Evolutionary conservation across 92 coral and sea anemone species (phyloP), one percentile per base, ranked within the genome.

Genomic region (Zoanthus solanderi): DNA sequence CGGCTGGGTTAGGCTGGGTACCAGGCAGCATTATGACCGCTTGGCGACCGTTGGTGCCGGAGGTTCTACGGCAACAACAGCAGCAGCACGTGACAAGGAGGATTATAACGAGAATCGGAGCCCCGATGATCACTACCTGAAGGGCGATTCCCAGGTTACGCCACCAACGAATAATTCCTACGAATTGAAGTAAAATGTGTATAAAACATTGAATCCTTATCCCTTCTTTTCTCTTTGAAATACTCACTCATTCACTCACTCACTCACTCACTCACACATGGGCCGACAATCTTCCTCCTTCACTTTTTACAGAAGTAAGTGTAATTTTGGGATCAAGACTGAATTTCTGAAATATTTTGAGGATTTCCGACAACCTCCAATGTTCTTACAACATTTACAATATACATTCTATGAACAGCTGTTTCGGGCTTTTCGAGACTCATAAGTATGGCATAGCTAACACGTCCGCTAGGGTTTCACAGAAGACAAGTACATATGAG

Each of bases 151-250:
- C 17, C 83, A 84, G 47, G 7, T 84, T 76, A 18, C 77, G 73
- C 89, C 92, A 91, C 89, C 87, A 91, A 13, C 72, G 83, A 29
- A 91, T 72, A 34, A 88, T 37, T 9, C 94, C 94, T 91, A 57
- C 30, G 45, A 47, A 76, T 5, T 14, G 37, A 11, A 9, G 16
- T 76, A 10, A 71, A 71, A 14, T 17, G 54, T 31, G 23, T 16
- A 9, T 4, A 29, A 5, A 9, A 77, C 1, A 11, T 46, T 4
- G 34, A 44, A 46, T 66, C 72, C 1, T 66, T 66, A 28, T 32
- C 5, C 48, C 30, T 15, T 71, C 10, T 46, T 5, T 30, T 67
- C 18, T 0, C 73, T 7, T n/a, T 30, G 7, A 5, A 4, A 15
- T 18, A 6, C 1, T 12, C 13, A 7, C 53, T 17, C 78, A 23